Percentiles rank a stretch among this genome's conserved stretches.
phyloP scores from a whole-genome alignment of 2,797 vertebrate genomes.

The Pipistrellus kuhlii region DNA sequence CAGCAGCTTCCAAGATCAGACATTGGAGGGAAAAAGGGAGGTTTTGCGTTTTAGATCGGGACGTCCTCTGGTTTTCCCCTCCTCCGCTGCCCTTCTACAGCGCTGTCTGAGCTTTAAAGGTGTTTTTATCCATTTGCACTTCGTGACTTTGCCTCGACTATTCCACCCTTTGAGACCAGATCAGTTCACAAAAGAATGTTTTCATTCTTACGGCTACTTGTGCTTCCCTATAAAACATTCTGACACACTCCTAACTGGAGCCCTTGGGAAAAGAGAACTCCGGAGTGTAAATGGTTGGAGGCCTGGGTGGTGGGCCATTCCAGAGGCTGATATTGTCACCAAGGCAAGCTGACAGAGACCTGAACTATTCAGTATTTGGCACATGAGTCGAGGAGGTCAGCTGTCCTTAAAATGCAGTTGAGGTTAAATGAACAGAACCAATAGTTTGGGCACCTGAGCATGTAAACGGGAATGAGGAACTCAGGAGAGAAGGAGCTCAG shows the following conservation, averaged over 20 bases:
- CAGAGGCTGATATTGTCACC: not conserved
- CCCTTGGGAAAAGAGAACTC: conserved; percentile 15
- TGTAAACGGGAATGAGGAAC: not conserved
- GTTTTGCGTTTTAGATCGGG: not conserved
- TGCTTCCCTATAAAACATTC: not conserved
- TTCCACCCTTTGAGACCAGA: conserved; percentile 15
- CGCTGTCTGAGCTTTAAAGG: no score
- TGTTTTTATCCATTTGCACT: not conserved
- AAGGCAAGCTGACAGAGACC: not conserved
- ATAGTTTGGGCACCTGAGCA: not conserved
- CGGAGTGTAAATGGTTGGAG: not conserved
- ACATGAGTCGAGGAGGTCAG: not conserved
- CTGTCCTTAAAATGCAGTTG: not conserved
- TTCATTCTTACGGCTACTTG: not conserved
- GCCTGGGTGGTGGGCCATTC: not conserved
- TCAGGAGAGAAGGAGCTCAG: not conserved
- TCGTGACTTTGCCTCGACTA: not conserved
- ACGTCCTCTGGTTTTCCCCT: not conserved
- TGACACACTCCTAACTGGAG: not conserved
- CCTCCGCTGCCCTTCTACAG: not conserved
- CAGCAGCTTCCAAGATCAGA: not conserved
- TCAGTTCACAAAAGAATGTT: not conserved
- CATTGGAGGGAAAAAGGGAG: not conserved
- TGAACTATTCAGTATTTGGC: not conserved
- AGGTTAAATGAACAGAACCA: not conserved